Base-by-base conservation (phyloP, 1,140 invertebrate genomes). In the Conus ventricosus region DNA sequence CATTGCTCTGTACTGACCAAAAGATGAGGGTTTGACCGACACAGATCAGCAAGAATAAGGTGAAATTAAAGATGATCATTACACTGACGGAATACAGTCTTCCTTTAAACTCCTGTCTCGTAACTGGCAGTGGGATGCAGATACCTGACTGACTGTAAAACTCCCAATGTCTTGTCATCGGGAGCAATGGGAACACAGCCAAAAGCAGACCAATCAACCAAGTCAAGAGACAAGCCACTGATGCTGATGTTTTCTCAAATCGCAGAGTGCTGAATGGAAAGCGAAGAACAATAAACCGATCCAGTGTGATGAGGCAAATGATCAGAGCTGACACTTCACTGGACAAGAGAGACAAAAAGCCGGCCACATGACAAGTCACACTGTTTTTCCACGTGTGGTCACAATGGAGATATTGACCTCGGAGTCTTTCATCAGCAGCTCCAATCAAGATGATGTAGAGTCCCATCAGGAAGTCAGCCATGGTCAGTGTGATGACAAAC, bases 81-180 rank as follows among this genome's bases (percentile, higher is more conserved):
- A 20, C 51, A 82, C 39, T 27, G 13, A 17, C 27, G 15, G 39
- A 39, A 39, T 39, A 39, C 39, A 39, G 39, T 39, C 39, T 39
- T 10, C 54, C 80, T 82, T 53, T 27, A 82, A 55, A 82, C 39
- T 53, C 17, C 80, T 51, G 39, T 27, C 39, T 39, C 0, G 39
- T 39, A 39, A 17, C 27, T 23, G 91, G 91, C 6, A 92, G 84
- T 11, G 91, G 88, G 6, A 82, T 53, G 54, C 39, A 82, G 39
- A 55, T 15, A 27, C 39, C 39, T 27, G 54, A n/a, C 15, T 55
- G 54, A 27, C 39, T 20, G 23, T 55, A 76, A 25, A 76, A 76
- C 20, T 0, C 25, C 71, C 71, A 76, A 3, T 89, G 85, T 25
- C 8, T 15, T 23, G 20, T 23, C 71, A 25, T 23, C 71, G 25